Base-by-base conservation (phyloP, 2,113 vertebrate species). In the Murina feae region DNA sequence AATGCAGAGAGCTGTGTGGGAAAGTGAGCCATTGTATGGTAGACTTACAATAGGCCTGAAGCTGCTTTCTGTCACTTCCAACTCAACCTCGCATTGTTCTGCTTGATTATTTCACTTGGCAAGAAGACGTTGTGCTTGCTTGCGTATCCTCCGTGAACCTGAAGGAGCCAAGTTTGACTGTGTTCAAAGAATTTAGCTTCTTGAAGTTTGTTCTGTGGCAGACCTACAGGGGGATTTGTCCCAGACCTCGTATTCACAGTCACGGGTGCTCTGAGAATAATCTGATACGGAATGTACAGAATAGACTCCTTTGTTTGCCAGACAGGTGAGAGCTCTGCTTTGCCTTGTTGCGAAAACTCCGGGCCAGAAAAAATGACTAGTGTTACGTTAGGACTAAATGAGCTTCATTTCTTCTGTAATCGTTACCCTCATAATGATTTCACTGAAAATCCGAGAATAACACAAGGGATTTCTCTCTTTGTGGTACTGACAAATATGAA, bases 361-460 rank as follows among this genome's bases (percentile, higher is more conserved):
- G 53, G 23, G 76, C 71, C 94, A 86, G 65, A 95, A 94, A 25
- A 96, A 97, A 81, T 95, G 86, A 95, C 93, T 88, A 88, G 42
- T 35, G 0, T 71, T 96, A 37, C 58, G 55, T 95, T 91, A 86
- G 81, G 81, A 60, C 82, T 90, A 86, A 96, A 96, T 81, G 82
- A 95, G 83, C 42, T 80, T 93, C 68, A 10, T 95, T 97, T 82
- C 93, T 96, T 89, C 96, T 81, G 80, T 86, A 60, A 81, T 86
- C 69, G 0, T 89, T 83, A 93, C 2, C 32, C 93, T 90, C 21
- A 35, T 90, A 87, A 96, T 78, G 90, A 95, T 96, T 92, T 94
- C 88, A 93, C 53, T 35, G 76, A 88, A 89, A 92, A 95, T 95
- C 93, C 93, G 96, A 96, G 90, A 97, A 94, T 90, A 96, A 96